Percentiles rank a stretch among this genome's conserved stretches.
phyloP scores from a whole-genome alignment of 2,113 vertebrate genomes.

The Bubo blakistoni region DNA sequence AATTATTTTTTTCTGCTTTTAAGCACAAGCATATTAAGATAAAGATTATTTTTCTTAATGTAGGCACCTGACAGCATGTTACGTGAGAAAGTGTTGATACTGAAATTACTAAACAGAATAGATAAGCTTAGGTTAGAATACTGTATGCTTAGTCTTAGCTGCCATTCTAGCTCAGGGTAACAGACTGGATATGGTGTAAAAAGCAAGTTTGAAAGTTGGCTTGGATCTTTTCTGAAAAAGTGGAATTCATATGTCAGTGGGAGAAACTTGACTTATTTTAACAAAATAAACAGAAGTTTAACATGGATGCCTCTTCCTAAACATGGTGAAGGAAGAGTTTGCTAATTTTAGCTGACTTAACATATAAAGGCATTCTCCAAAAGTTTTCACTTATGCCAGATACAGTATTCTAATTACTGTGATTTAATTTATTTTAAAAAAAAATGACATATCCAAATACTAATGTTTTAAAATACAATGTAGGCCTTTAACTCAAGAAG shows the following conservation, averaged over 20 bases:
- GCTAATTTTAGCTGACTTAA: not conserved
- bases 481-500: slow-evolving; percentile 89
- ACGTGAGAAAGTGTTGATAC: not conserved
- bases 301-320: not conserved
- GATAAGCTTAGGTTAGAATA: not conserved
- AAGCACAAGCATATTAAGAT: not conserved
- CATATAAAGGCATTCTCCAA: not conserved
- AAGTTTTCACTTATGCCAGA: not conserved
- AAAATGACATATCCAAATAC: not conserved
- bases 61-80: not conserved
- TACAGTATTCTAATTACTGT: not conserved
- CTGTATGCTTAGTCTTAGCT: not conserved
- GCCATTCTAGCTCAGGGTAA: not conserved
- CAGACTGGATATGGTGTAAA: not conserved
- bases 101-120: not conserved
- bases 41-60: not conserved
- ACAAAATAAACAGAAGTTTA: not conserved
- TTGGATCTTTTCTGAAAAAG: not conserved
- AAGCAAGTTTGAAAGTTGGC: not conserved
- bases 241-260: not conserved
- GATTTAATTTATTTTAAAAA: not conserved
- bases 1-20: not conserved
- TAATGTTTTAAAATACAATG: not conserved
- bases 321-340: not conserved
- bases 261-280: not conserved